Evolutionary conservation across 2,113 vertebrate species (phyloP).

Genomic region (Pleuronectes platessa): DNA sequence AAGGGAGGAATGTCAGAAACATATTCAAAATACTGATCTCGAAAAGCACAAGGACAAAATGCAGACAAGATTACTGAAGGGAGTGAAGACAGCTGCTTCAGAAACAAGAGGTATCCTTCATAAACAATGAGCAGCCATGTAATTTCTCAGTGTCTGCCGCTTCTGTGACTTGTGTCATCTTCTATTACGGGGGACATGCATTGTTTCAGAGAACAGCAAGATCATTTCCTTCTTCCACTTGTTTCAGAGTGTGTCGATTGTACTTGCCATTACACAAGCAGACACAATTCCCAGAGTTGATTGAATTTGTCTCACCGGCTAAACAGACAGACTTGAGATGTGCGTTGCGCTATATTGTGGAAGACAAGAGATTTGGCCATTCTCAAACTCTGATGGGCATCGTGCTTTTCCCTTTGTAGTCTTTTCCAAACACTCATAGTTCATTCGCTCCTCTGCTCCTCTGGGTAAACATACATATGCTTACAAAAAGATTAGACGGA

Average conservation of each 20-base stretch:
- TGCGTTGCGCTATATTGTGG: slow-evolving; percentile 18
- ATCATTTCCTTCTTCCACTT: slow-evolving; percentile 52
- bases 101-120: slow-evolving; percentile 34
- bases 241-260: slow-evolving; percentile 46
- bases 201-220: slow-evolving; percentile 21
- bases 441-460: slow-evolving; percentile 54
- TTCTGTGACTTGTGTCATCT: slow-evolving; percentile 50
- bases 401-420: slow-evolving; percentile 45
- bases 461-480: slow-evolving; percentile 37
- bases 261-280: slow-evolving; percentile 55
- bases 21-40: background rate
- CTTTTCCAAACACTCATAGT: slow-evolving; percentile 46
- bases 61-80: background rate
- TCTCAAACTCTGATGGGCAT: slow-evolving; percentile 30
- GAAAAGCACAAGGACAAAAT: slow-evolving; percentile 1
- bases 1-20: background rate
- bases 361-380: slow-evolving; percentile 49
- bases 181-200: slow-evolving; percentile 49
- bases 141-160: slow-evolving; percentile 40
- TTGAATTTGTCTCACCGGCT: slow-evolving; percentile 65
- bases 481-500: slow-evolving; percentile 53
- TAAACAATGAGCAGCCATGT: slow-evolving; percentile 14
- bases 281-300: slow-evolving; percentile 39
- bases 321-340: slow-evolving; percentile 48
- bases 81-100: slow-evolving; percentile 19